A percentile compares a stretch with the other conserved stretches of the same genome.
Evolutionary conservation across 2,888 invertebrate genomes (phyloP).

Genomic region (Alsophila aescularia): DNA sequence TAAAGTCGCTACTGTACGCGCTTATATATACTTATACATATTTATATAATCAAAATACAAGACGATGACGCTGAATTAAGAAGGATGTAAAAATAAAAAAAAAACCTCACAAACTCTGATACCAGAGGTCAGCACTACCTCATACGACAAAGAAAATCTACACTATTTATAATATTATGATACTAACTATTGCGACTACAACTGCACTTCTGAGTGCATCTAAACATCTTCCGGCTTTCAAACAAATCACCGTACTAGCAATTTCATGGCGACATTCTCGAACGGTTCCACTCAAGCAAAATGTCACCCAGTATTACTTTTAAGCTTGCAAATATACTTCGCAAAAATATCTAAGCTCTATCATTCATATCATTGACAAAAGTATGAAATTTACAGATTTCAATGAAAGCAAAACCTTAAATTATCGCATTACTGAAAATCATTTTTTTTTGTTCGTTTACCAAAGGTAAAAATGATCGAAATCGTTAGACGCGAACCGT

Average conservation of each 20-base stretch:
- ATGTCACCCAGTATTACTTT: background rate
- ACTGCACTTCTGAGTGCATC: background rate
- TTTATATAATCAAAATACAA: too few relatives aligned
- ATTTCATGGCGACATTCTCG: background rate
- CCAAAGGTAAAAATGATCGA: constrained; percentile 14
- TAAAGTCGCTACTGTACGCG: too few relatives aligned
- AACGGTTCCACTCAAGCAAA: background rate
- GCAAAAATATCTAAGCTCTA: background rate
- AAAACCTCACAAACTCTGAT: too few relatives aligned
- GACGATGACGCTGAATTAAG: too few relatives aligned
- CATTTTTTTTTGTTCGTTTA: too few relatives aligned
- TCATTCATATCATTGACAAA: too few relatives aligned
- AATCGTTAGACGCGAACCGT: constrained; percentile 12
- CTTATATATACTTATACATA: too few relatives aligned
- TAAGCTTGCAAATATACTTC: background rate
- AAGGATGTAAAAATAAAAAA: too few relatives aligned
- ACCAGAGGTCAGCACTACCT: too few relatives aligned
- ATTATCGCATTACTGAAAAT: constrained; percentile 12
- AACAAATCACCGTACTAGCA: background rate
- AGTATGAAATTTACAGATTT: too few relatives aligned
- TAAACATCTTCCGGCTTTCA: constrained; percentile 8
- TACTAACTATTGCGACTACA: background rate
- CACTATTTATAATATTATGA: background rate
- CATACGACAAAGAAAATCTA: too few relatives aligned
- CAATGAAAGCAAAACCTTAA: background rate